phyloP scores from a whole-genome alignment of 2,888 invertebrate genomes.

The Mythimna lalbum region DNA sequence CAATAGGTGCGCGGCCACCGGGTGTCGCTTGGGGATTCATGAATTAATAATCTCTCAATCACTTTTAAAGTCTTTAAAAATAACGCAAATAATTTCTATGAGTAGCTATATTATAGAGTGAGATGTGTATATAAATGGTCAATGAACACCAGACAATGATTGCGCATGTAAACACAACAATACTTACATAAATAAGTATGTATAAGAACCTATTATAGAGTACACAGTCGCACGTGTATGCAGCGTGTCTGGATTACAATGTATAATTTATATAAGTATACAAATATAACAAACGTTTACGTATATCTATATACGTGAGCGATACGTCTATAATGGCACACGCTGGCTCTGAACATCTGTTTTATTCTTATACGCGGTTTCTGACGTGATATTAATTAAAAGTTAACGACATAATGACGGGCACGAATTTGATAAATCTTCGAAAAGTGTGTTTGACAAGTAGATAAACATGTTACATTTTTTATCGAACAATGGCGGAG shows the following conservation, averaged over 20 bases:
- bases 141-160: constrained; percentile 63
- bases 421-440: constrained; percentile 52
- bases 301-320: constrained; percentile 21
- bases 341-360: constrained; percentile 53
- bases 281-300: constrained; percentile 16
- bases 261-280: constrained; percentile 54
- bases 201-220: constrained; percentile 46
- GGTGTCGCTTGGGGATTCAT: too few relatives aligned
- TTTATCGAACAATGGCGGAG: constrained; percentile 34
- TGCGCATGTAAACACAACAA: constrained; percentile 61
- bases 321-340: constrained; percentile 43
- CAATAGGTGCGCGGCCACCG: too few relatives aligned
- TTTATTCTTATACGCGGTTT: constrained; percentile 36
- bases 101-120: neutral
- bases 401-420: constrained; percentile 48
- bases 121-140: constrained; percentile 50
- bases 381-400: constrained; percentile 62
- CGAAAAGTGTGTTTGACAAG: constrained; percentile 44
- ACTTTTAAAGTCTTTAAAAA: constrained; percentile 24
- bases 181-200: constrained; percentile 40
- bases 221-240: constrained; percentile 65
- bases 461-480: constrained; percentile 30
- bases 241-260: constrained; percentile 65
- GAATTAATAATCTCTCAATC: constrained; percentile 34
- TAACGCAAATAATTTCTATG: constrained; percentile 21